Percentiles rank a stretch among this genome's conserved stretches.
Evolutionary conservation across 2,797 vertebrate genomes (phyloP).

Genomic region (Spea hammondii): DNA sequence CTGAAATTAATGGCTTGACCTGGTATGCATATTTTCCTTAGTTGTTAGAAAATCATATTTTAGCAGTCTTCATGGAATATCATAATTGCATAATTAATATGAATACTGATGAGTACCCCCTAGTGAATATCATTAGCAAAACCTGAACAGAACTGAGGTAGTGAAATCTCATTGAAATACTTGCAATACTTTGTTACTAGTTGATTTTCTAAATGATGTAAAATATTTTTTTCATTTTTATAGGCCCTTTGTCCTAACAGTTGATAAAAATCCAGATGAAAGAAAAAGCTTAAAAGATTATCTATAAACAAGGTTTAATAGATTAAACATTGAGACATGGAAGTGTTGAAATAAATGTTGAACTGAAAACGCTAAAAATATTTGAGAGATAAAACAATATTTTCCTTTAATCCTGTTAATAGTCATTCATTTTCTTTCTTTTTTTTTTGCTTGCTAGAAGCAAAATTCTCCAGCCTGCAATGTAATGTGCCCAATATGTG

Average conservation of each 20-base stretch:
- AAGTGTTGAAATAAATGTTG: too few relatives aligned
- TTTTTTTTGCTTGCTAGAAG: too few relatives aligned
- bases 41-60: conserved; percentile 47
- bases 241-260: background rate
- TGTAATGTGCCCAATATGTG: too few relatives aligned
- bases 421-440: too few relatives aligned
- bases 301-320: too few relatives aligned
- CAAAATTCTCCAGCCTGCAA: too few relatives aligned
- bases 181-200: conserved; percentile 38
- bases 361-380: too few relatives aligned
- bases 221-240: background rate
- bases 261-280: background rate
- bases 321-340: too few relatives aligned
- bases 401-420: too few relatives aligned
- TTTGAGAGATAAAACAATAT: too few relatives aligned
- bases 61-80: conserved; percentile 49
- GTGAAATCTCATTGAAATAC: conserved; percentile 39
- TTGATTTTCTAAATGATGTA: conserved; percentile 33
- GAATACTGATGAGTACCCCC: conserved; percentile 48
- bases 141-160: conserved; percentile 35
- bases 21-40: conserved; percentile 46
- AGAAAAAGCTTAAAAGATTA: background rate
- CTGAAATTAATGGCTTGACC: conserved; percentile 49
- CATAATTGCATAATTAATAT: conserved; percentile 52
- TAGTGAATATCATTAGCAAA: conserved; percentile 48